Percentiles rank a stretch among this genome's conserved stretches.
Conservation (phyloP, 2,797 vertebrate species). For the Mormyrops boulengeri region DNA sequence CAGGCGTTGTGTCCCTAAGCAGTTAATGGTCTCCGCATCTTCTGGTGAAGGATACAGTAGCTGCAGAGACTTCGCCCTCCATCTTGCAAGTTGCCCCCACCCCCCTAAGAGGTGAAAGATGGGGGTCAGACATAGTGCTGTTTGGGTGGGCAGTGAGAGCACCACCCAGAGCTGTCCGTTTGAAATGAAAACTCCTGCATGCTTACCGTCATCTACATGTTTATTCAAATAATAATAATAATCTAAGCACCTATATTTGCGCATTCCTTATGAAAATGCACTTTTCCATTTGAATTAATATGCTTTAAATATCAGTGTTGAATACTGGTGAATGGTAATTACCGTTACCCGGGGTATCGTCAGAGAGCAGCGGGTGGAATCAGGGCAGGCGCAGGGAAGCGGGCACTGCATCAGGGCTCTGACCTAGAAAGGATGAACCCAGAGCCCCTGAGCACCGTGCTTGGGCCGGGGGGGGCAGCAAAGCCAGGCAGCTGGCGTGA, state of each 20-base stretch:
- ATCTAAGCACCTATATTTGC: not conserved
- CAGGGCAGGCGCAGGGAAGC: constrained; percentile 47
- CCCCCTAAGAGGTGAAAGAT: not conserved
- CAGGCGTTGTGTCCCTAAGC: not conserved
- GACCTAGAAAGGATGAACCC: constrained; percentile 64
- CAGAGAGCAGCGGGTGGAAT: constrained; percentile 48
- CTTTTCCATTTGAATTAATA: not conserved
- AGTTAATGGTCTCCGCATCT: not conserved
- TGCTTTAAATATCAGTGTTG: not conserved
- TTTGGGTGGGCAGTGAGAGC: not conserved
- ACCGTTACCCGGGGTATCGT: constrained; percentile 55
- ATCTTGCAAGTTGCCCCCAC: not conserved
- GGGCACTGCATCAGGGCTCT: constrained; percentile 62
- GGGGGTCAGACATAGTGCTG: not conserved
- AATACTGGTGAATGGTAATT: not conserved
- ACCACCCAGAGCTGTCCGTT: not conserved
- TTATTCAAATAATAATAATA: not conserved
- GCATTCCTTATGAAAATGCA: not conserved
- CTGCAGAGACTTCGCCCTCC: not conserved
- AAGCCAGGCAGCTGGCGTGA: constrained; percentile 54
- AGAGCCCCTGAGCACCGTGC: constrained; percentile 47
- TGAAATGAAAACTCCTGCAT: not conserved
- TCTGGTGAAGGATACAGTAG: not conserved
- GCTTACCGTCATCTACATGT: not conserved
- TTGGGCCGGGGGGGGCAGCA: constrained; percentile 59